Conservation (phyloP, 1,140 invertebrate genomes). For the Drosophila sproati region DNA sequence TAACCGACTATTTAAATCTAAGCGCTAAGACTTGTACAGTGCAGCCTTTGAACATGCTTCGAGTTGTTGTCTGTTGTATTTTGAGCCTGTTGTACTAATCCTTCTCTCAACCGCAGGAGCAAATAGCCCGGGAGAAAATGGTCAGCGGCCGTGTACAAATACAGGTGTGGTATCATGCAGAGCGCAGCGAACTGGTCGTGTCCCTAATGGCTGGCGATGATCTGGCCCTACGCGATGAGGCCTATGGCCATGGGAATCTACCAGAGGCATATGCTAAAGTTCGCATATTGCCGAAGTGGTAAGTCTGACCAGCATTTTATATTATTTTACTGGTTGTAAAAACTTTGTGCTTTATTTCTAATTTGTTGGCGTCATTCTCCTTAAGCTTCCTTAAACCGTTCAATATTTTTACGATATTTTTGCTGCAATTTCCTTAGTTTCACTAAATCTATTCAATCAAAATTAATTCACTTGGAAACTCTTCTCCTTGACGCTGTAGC, state of each 20-base stretch:
- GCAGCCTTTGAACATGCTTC: conserved; percentile 13
- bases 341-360: background rate
- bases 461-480: background rate
- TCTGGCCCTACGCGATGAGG: conserved; percentile 90
- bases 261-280: conserved; percentile 94
- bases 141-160: conserved; percentile 92
- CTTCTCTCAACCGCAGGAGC: conserved; percentile 86
- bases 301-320: conserved; percentile 81
- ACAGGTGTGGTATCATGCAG: conserved; percentile 93
- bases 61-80: conserved; percentile 9
- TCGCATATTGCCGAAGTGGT: conserved; percentile 91
- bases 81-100: conserved; percentile 36
- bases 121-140: conserved; percentile 90
- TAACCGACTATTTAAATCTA: conserved; percentile 21
- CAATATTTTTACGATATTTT: background rate
- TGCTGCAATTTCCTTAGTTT: background rate
- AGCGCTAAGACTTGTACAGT: conserved; percentile 27
- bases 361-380: background rate
- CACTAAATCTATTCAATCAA: background rate
- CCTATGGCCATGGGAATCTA: conserved; percentile 89
- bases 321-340: background rate
- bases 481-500: conserved; percentile 84
- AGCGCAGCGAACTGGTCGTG: conserved; percentile 92
- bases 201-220: conserved; percentile 93
- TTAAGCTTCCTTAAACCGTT: background rate